These are phyloP conservation scores for Acleris sparsana DNA, from an alignment of 2,888 invertebrate genomes.

Conservation along the genomic window DNA sequence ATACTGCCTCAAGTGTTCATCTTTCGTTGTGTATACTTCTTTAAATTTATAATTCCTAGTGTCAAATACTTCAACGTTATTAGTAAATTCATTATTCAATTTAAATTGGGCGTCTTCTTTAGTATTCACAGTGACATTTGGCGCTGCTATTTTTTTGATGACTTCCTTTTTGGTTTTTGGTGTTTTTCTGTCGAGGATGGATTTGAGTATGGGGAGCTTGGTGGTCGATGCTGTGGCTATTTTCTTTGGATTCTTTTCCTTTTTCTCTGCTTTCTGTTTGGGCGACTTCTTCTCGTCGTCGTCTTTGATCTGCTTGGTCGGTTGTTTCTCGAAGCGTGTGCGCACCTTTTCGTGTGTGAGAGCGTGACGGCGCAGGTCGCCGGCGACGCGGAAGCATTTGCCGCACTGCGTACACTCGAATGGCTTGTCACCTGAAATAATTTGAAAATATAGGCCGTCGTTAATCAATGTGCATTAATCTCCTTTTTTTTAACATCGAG, in stretches of 20 bases:
- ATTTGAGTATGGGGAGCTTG: slow-evolving; percentile 35
- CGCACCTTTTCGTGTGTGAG: slow-evolving; percentile 85
- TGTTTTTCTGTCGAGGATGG: slow-evolving; percentile 26
- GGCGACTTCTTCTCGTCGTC: slow-evolving; percentile 35
- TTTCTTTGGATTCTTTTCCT: slow-evolving; percentile 39
- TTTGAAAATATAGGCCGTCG: too few species aligned
- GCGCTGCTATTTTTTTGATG: slow-evolving; percentile 51
- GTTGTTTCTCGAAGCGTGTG: slow-evolving; percentile 51
- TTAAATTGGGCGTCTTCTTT: slow-evolving; percentile 53
- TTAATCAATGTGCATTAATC: neutral
- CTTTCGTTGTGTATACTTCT: slow-evolving; percentile 50
- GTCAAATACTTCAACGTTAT: slow-evolving; percentile 56
- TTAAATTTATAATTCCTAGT: slow-evolving; percentile 58
- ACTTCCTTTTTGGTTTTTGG: slow-evolving; percentile 48
- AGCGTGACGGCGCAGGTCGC: slow-evolving; percentile 92
- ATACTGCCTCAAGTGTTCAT: slow-evolving; percentile 40
- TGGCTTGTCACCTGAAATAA: slow-evolving; percentile 87
- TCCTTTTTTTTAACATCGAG: too few species aligned
- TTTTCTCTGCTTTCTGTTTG: slow-evolving; percentile 40
- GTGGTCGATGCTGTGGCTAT: slow-evolving; percentile 16
- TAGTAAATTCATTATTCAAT: slow-evolving; percentile 47
- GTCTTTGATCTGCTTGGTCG: slow-evolving; percentile 42
- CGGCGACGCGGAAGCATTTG: slow-evolving; percentile 91
- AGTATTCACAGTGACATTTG: slow-evolving; percentile 63
- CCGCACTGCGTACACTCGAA: slow-evolving; percentile 89